phyloP scores from a whole-genome alignment of 2,888 invertebrate species.

The Phaonia tiefii region DNA sequence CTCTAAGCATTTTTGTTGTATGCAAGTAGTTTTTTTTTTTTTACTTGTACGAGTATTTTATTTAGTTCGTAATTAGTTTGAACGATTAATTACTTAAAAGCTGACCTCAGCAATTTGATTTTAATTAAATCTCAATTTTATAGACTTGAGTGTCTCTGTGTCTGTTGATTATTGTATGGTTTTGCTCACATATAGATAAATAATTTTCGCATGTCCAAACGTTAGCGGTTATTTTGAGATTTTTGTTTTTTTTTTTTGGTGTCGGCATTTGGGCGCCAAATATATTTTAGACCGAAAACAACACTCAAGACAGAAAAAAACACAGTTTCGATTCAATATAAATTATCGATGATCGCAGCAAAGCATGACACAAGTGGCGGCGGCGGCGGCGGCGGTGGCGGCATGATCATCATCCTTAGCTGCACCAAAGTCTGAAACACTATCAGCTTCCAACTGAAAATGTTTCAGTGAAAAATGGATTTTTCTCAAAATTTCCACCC shows the following conservation, averaged over 20 bases:
- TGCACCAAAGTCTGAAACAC: no score
- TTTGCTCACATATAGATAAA: no score
- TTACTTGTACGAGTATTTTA: background rate
- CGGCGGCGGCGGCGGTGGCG: background rate
- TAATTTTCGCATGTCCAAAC: no score
- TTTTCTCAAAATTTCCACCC: constrained; percentile 22
- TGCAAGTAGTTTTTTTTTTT: no score
- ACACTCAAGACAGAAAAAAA: no score
- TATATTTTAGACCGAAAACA: constrained; percentile 19
- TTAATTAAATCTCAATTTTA: constrained; percentile 68
- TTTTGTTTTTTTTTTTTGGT: constrained; percentile 41
- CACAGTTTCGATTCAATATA: constrained; percentile 14
- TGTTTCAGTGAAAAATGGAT: constrained; percentile 44
- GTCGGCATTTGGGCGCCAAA: constrained; percentile 65
- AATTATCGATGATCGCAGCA: constrained; percentile 22
- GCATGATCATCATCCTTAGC: no score
- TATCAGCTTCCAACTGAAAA: background rate
- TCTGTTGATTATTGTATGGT: no score
- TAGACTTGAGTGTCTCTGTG: constrained; percentile 43
- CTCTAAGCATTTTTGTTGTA: background rate
- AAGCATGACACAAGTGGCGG: background rate
- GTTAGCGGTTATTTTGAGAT: no score
- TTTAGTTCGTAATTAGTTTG: constrained; percentile 75
- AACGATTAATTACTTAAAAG: constrained; percentile 74
- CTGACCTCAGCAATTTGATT: constrained; percentile 69